A percentile compares a stretch with the other conserved stretches of the same genome.
phyloP scores from a whole-genome alignment of 1,140 invertebrate species.

The Heterodera carotae region DNA sequence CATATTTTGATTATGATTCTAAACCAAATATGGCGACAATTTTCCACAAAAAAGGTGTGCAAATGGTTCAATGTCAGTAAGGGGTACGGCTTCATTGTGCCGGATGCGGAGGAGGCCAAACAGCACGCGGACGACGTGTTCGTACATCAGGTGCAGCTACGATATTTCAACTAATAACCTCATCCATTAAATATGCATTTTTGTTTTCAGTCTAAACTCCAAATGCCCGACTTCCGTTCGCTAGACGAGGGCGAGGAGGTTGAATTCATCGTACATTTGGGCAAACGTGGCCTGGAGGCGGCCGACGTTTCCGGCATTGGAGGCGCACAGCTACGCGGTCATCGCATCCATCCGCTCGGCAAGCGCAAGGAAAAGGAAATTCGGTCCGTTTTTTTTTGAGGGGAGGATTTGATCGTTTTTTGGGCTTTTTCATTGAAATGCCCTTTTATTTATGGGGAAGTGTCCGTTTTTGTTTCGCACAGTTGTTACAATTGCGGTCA shows the following conservation, averaged over 20 bases:
- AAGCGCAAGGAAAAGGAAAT: conserved; percentile 36
- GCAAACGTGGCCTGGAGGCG: conserved; percentile 38
- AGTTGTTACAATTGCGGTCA: conserved; percentile 41
- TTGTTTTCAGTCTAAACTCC: conserved; percentile 29
- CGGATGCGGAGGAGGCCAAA: conserved; percentile 35
- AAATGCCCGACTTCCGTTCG: conserved; percentile 37
- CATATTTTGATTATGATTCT: conserved; percentile 1
- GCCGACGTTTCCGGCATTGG: conserved; percentile 33
- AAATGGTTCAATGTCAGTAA: conserved; percentile 43
- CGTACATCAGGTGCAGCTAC: conserved; percentile 27
- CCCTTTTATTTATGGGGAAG: not conserved
- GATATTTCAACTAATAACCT: not conserved
- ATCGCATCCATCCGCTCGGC: conserved; percentile 33
- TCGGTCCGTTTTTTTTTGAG: not conserved
- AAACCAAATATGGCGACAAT: no score
- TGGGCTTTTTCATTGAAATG: not conserved
- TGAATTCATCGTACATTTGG: conserved; percentile 33
- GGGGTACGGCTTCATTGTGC: conserved; percentile 40
- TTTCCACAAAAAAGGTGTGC: not conserved
- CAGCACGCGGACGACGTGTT: conserved; percentile 37
- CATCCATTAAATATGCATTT: not conserved
- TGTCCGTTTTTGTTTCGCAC: conserved; percentile 11
- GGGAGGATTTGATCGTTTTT: not conserved
- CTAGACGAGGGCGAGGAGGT: conserved; percentile 37
- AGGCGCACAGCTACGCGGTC: conserved; percentile 20